Conservation (phyloP, 23 tunicate genomes). For the Halocynthia aurantium region DNA sequence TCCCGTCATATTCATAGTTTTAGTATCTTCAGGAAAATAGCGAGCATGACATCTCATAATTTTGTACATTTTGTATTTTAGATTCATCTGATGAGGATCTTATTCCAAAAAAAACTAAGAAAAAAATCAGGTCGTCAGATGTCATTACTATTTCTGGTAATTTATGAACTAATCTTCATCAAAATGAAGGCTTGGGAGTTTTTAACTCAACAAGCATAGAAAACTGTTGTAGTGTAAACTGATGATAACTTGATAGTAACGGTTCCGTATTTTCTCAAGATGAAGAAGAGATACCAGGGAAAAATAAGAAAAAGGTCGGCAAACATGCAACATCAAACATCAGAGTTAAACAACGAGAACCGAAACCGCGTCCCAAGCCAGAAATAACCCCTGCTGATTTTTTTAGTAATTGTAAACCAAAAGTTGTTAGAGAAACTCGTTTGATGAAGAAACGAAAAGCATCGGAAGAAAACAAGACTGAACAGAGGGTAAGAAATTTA, state of each 20-base stretch:
- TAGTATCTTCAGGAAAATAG: too few relatives aligned
- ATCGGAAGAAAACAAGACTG: not conserved
- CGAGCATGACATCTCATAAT: too few relatives aligned
- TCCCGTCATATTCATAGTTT: too few relatives aligned
- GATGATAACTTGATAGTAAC: not conserved
- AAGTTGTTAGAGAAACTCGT: not conserved
- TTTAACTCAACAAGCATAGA: too few relatives aligned
- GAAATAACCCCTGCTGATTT: constrained; percentile 15
- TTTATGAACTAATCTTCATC: not conserved
- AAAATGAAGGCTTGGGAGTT: not conserved
- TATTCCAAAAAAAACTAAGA: constrained; percentile 29
- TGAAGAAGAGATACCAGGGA: not conserved
- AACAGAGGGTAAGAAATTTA: constrained; percentile 1
- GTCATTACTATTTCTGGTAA: constrained; percentile 30
- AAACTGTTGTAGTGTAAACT: too few relatives aligned
- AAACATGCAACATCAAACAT: not conserved
- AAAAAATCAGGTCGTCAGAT: constrained; percentile 25
- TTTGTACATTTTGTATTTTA: not conserved
- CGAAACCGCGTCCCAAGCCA: not conserved
- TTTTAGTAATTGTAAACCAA: constrained; percentile 4
- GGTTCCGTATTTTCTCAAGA: not conserved
- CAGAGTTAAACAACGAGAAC: not conserved
- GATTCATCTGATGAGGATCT: constrained; percentile 58
- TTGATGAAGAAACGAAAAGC: constrained; percentile 15
- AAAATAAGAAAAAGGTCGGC: not conserved